Evolutionary conservation across 1,140 invertebrate species (phyloP), one percentile per base, ranked within the genome.

Genomic region (Sinella curviseta): DNA sequence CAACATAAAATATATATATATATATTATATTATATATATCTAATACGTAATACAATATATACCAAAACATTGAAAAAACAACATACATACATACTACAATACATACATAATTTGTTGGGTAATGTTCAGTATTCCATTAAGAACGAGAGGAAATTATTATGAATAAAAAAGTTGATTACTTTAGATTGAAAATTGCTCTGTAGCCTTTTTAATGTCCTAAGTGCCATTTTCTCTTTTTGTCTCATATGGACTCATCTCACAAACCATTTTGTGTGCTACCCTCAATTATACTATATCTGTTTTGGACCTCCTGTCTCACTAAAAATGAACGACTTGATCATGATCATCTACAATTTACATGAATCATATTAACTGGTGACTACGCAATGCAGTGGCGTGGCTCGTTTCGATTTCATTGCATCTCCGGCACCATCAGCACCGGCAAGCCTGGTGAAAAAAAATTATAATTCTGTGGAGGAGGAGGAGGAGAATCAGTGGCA

Each of bases 51-150:
- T 34, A 31, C 57, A 65, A 65, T 48, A 48, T 48, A 48, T 48
- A 48, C 20, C 8, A 48, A 12, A 48, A 48, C 39, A 48, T 48
- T 12, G 20, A 8, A 48, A 48, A 48, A 48, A 48, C 39, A 48
- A 48, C 39, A 48, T 48, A 48, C 39, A 48, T 20, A 48, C n/a
- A n/a, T n/a, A 60, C 28, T 70, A 70, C 57, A 65, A n/a, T n/a
- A 65, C 65, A 33, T 70, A 70, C 65, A 70, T 70, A 70, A 70
- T 31, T 70, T 70, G 65, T 70, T 70, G 78, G 74, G 67, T 76
- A 75, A 81, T 74, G 70, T 81, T 81, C 80, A 81, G 80, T 81
- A 81, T 81, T 81, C 80, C 80, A 81, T 77, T 80, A 80, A 76
- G 78, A 76, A 73, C 75, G 79, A 80, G 70, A 80, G 55, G 30